Evolutionary conservation across 1,140 invertebrate genomes (phyloP), one percentile per base, ranked within the genome.

Genomic region (Gonatopus flavifemur): DNA sequence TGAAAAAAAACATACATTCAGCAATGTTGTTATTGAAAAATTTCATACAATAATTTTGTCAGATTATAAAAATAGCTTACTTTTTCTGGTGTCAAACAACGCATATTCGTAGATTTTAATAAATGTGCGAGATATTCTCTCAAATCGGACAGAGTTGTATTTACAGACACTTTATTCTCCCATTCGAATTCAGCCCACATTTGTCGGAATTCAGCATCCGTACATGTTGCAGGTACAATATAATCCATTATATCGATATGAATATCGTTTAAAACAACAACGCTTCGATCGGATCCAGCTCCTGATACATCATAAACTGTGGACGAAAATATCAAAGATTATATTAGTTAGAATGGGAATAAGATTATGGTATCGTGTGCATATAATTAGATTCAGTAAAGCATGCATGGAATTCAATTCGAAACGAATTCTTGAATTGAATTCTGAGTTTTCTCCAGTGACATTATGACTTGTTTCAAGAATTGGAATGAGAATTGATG

Each of bases 181-280:
- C 98, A 99, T 79, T 99, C 98, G 81, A 99, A 99, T 81, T 98
- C 96, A 2, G 94, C 91, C 98, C 98, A 99, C 97, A 99, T 99
- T 76, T 93, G 88, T 12, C 97, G 78, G 81, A 99, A 99, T 79
- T 99, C 96, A 0, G 87, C 85, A 74, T 99, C 96, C 21, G 88
- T 95, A 74, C 96, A 98, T 19, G 83, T 80, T 2, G 95, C 95
- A n/a, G 98, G 97, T 28, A 98, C 89, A 65, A 99, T 99, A 77
- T 99, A 99, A 81, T 99, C 98, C 93, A 99, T 98, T 52, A 99
- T 99, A 78, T 99, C 97, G 70, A 99, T 98, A 74, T 98, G 96
- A 69, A 99, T 98, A 70, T 99, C 97, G 72, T 98, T 98, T 12
- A 99, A 81, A 13, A 99, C 96, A 22, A 99, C 96, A 49, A 98